Percentiles rank a stretch among this genome's conserved stretches.
These are phyloP conservation scores for Cynocephalus volans DNA, from an alignment of 2,113 vertebrate species.

Conservation along the genomic window DNA sequence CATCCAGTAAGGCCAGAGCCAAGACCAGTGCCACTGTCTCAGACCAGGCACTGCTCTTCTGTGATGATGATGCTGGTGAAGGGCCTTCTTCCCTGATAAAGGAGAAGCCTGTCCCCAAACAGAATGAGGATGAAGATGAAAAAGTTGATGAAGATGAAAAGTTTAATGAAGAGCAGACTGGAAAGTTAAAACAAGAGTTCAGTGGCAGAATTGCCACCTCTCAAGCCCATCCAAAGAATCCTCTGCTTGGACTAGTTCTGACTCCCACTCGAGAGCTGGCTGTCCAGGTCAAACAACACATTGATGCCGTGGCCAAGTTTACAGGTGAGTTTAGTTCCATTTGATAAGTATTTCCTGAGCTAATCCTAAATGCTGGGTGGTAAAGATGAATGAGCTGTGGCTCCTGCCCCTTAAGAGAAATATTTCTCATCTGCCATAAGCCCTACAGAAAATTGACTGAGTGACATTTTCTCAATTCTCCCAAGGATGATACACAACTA, in stretches of 20 bases:
- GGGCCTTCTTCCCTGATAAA: slow-evolving; percentile 72
- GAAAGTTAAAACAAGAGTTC: slow-evolving; percentile 64
- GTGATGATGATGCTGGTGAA: slow-evolving; percentile 72
- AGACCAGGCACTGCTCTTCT: neutral
- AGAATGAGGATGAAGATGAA: slow-evolving; percentile 8
- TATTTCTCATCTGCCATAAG: neutral
- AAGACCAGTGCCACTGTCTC: neutral
- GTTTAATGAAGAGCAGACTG: slow-evolving; percentile 64
- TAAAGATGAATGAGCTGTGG: neutral
- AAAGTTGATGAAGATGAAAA: slow-evolving; percentile 62
- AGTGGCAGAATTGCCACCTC: slow-evolving; percentile 76
- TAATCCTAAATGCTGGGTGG: neutral
- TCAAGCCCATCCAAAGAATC: slow-evolving; percentile 79
- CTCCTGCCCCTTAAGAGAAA: neutral
- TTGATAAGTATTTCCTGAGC: neutral
- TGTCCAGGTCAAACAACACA: slow-evolving; percentile 97
- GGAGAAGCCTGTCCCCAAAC: neutral
- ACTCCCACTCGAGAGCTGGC: slow-evolving; percentile 98
- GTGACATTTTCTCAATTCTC: neutral
- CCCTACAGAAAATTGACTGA: neutral
- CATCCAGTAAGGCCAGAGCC: neutral
- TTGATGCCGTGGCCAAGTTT: slow-evolving; percentile 95
- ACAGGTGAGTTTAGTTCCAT: slow-evolving; percentile 89
- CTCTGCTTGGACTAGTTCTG: slow-evolving; percentile 96
- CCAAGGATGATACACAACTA: neutral